A percentile compares a stretch with the other conserved stretches of the same genome.
Conservation (phyloP, 2,797 vertebrate species). For the Champsocephalus esox region DNA sequence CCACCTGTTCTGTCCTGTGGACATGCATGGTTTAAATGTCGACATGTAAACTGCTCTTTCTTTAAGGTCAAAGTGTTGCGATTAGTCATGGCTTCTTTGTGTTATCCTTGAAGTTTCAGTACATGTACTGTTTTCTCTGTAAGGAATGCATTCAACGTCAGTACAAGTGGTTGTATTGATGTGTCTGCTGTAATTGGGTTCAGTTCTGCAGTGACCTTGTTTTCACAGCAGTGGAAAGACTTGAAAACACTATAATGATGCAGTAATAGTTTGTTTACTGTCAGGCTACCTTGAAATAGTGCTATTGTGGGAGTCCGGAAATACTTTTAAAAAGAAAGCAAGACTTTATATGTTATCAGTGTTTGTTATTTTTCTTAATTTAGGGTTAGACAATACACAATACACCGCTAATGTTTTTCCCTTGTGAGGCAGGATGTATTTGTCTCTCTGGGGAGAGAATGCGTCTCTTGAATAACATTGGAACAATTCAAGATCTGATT, state of each 20-base stretch:
- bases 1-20: conserved; percentile 17
- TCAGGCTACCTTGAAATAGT: not conserved
- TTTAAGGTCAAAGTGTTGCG: conserved; percentile 38
- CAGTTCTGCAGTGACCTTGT: conserved; percentile 14
- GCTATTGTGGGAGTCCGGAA: not conserved
- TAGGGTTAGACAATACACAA: not conserved
- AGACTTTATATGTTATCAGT: not conserved
- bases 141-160: conserved; percentile 9
- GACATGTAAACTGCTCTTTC: conserved; percentile 8
- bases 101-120: conserved; percentile 50
- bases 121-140: not conserved
- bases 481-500: too few relatives aligned
- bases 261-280: conserved; percentile 23
- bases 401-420: too few relatives aligned
- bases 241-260: conserved; percentile 22
- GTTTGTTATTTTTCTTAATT: not conserved
- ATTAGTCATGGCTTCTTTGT: conserved; percentile 49
- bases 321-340: not conserved
- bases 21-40: conserved; percentile 22
- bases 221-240: conserved; percentile 24
- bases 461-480: too few relatives aligned
- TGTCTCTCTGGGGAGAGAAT: too few relatives aligned
- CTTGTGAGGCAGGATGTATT: too few relatives aligned
- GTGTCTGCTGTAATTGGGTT: conserved; percentile 57
- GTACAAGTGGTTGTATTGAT: conserved; percentile 50